These are phyloP conservation scores for Drosophila subpulchrella DNA, from an alignment of 1,140 invertebrate genomes.

Conservation along the genomic window DNA sequence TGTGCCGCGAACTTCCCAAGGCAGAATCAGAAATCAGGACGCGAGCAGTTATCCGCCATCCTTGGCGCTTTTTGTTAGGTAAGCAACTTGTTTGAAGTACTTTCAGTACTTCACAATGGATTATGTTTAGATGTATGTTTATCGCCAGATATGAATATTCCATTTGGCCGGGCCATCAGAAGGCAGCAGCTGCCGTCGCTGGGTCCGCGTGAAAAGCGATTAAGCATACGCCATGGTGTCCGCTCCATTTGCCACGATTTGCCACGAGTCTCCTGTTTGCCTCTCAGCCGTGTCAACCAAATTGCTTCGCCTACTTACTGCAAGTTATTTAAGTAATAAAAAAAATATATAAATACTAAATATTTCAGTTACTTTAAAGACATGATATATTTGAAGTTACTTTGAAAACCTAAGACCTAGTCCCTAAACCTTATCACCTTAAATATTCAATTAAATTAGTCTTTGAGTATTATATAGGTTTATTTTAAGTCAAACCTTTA, in stretches of 20 bases:
- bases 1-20: slow-evolving; percentile 66
- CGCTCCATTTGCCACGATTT: slow-evolving; percentile 27
- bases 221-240: slow-evolving; percentile 51
- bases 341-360: background rate
- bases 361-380: too few species aligned
- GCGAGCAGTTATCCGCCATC: slow-evolving; percentile 21
- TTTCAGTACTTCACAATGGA: slow-evolving; percentile 74
- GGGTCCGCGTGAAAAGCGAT: slow-evolving; percentile 44
- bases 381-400: background rate
- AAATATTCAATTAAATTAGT: too few species aligned
- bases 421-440: too few species aligned
- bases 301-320: slow-evolving; percentile 10
- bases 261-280: slow-evolving; percentile 2
- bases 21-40: slow-evolving; percentile 65
- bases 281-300: slow-evolving; percentile 31
- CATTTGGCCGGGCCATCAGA: slow-evolving; percentile 25
- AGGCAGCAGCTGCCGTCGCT: slow-evolving; percentile 12
- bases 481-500: too few species aligned
- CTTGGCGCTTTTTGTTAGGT: slow-evolving; percentile 61
- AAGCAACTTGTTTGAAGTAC: slow-evolving; percentile 79
- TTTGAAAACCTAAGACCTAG: too few species aligned
- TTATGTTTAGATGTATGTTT: slow-evolving; percentile 76
- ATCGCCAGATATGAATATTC: slow-evolving; percentile 57
- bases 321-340: slow-evolving; percentile 20
- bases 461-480: too few species aligned